phyloP scores from a whole-genome alignment of 1,140 invertebrate genomes.

The Pogonus chalceus region DNA sequence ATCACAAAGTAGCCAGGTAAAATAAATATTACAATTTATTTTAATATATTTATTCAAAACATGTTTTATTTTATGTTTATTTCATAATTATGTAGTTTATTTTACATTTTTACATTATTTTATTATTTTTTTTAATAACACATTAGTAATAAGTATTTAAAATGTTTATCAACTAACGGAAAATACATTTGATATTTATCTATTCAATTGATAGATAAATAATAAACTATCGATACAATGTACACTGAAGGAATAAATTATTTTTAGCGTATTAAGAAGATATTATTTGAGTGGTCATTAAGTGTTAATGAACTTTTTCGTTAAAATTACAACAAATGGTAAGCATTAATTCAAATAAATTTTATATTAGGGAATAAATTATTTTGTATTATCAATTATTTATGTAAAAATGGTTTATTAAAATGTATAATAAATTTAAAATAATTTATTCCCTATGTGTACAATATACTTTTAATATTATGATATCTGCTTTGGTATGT shows the following conservation, averaged over 20 bases:
- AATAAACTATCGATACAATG: too few species aligned
- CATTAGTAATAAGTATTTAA: neutral
- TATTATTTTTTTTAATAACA: conserved; percentile 5
- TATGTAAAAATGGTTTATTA: neutral
- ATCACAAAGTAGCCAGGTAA: conserved; percentile 46
- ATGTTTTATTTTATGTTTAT: conserved; percentile 6
- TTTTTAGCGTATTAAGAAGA: conserved; percentile 31
- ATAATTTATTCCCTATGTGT: conserved; percentile 3
- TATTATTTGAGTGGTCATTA: conserved; percentile 27
- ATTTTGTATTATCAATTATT: neutral
- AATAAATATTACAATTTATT: conserved; percentile 21
- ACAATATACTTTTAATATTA: neutral
- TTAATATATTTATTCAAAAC: neutral
- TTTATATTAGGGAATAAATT: neutral
- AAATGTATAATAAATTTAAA: neutral
- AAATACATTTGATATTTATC: too few species aligned
- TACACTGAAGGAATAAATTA: conserved; percentile 15
- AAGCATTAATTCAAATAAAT: neutral
- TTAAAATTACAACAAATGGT: conserved; percentile 21
- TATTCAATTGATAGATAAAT: too few species aligned
- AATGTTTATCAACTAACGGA: too few species aligned
- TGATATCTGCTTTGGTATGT: neutral
- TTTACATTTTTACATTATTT: neutral
- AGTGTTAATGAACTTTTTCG: conserved; percentile 23
- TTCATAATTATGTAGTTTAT: too few species aligned